Base-by-base conservation (phyloP, 2,888 invertebrate genomes). In the Pseudococcus jackbeardsleyi region DNA sequence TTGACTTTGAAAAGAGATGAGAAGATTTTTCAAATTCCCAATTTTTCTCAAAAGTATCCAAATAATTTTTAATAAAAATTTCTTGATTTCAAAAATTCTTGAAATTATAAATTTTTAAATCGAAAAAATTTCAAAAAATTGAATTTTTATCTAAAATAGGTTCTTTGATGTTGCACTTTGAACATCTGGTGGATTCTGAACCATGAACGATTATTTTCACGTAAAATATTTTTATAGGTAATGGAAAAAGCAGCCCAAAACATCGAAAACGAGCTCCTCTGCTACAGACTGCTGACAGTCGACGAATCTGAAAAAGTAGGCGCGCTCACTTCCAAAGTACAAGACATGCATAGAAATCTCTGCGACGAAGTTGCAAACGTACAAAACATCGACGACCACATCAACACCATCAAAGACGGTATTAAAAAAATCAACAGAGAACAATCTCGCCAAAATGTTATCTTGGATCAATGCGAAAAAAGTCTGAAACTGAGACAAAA, bases 311-410 rank as follows among this genome's bases (percentile, higher is more conserved):
- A 96, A 90, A 95, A 95, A 90, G 94, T 96, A 22, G 95, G 96
- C 0, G 93, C 94, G 89, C 92, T 96, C 0, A 92, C 96, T 26
- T 93, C 94, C 0, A 93, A 95, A 54, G 95, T 96, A 12, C 85
- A 0, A 94, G 95, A 94, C 50, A 93, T 97, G 7, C 95, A 96
- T 89, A 93, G 94, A 86, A 94, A 94, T 90, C 94, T 96, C 89
- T 92, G 94, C 17, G 96, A 96, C 91, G 96, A 97, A 91, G 91
- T 96, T 11, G 96, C 96, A 91, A 94, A 95, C 0, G 95, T 96
- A 2, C 92, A 94, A 89, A 91, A 95, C 9, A 92, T 97, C n/a
- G 94, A 95, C 87, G 96, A 96, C 90, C 94, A 95, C 90, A 93
- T 97, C 17, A 94, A 94, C 84, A 93, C 94, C 68, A 94, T 96